phyloP scores from a whole-genome alignment of 1,140 invertebrate genomes.

The Idris sp. region DNA sequence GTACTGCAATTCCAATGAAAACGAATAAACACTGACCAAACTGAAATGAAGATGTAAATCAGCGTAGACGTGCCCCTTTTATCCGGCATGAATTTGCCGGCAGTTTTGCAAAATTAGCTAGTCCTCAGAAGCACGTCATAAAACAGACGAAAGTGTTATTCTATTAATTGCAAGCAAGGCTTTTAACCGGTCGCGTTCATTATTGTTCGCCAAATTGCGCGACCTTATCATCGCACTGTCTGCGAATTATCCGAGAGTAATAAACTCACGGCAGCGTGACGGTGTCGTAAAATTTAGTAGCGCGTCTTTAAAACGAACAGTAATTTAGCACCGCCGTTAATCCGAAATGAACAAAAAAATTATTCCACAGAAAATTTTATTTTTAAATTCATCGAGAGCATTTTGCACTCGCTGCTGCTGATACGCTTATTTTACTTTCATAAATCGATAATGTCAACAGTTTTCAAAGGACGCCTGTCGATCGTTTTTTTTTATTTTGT shows the following conservation, averaged over 20 bases:
- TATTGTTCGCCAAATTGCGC: conserved; percentile 14
- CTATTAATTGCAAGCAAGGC: conserved; percentile 14
- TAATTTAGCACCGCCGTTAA: conserved; percentile 30
- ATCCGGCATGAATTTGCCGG: too few relatives aligned
- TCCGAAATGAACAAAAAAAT: too few relatives aligned
- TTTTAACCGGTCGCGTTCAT: too few relatives aligned
- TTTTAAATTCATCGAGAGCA: conserved; percentile 15
- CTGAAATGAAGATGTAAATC: conserved; percentile 42
- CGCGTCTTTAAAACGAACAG: conserved; percentile 15
- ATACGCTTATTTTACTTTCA: conserved; percentile 35
- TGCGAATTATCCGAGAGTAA: neutral
- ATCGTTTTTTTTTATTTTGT: too few relatives aligned
- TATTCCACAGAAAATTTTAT: too few relatives aligned
- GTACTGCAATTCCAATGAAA: conserved; percentile 27
- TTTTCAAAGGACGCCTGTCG: neutral
- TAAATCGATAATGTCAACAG: conserved; percentile 24
- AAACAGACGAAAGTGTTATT: conserved; percentile 17
- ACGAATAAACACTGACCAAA: conserved; percentile 36
- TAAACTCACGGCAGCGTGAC: conserved; percentile 11
- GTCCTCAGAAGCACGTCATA: neutral
- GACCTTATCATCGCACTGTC: conserved; percentile 18
- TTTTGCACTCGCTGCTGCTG: conserved; percentile 18
- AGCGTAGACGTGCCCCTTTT: conserved; percentile 10
- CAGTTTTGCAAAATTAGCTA: conserved; percentile 26
- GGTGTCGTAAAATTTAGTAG: conserved; percentile 9